These are phyloP conservation scores for Podargus strigoides DNA, from an alignment of 2,797 vertebrate genomes.

Conservation along the genomic window DNA sequence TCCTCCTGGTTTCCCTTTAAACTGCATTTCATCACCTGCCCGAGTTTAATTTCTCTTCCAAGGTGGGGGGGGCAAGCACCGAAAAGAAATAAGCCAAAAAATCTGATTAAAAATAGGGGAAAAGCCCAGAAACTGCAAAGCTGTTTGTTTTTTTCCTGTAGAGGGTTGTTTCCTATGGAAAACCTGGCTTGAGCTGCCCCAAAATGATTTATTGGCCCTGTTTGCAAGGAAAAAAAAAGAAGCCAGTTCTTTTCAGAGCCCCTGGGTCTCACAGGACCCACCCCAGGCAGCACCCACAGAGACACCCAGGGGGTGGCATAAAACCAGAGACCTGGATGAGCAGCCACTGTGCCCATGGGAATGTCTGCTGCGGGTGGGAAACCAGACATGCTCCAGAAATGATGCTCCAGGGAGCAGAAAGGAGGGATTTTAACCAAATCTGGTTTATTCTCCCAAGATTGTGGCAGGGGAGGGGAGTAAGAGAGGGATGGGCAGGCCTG, in stretches of 20 bases:
- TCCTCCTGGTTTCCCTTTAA: fast-evolving
- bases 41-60: background rate
- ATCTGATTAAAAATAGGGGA: background rate
- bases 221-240: background rate
- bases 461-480: fast-evolving
- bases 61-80: background rate
- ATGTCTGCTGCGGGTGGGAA: background rate
- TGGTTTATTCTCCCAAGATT: background rate
- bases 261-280: background rate
- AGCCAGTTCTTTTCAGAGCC: background rate
- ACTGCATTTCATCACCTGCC: background rate
- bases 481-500: background rate
- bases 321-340: background rate
- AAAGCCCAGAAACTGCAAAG: background rate
- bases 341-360: background rate
- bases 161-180: background rate
- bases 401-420: background rate
- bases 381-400: background rate
- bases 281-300: background rate
- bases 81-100: background rate
- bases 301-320: background rate
- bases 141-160: no score
- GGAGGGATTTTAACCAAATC: background rate
- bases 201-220: background rate
- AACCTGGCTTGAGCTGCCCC: background rate